A percentile compares a stretch with the other conserved stretches of the same genome.
These are phyloP conservation scores for Clepsis dumicolana DNA, from an alignment of 2,888 invertebrate genomes.

Conservation along the genomic window DNA sequence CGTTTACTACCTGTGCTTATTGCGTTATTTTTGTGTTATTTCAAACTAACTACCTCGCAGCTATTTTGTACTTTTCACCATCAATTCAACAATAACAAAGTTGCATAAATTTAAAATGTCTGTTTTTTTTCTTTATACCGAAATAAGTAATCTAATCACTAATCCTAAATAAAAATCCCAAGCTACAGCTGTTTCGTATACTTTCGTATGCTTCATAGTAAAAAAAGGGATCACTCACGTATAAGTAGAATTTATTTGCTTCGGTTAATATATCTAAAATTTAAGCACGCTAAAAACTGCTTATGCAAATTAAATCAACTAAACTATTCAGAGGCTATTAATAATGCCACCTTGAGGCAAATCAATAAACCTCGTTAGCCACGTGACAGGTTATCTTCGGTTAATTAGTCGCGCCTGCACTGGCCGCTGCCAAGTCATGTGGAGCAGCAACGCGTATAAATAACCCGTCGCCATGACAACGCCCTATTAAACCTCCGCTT, in stretches of 20 bases:
- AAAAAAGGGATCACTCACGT: too few species aligned
- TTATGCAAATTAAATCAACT: background rate
- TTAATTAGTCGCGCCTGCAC: slow-evolving; percentile 54
- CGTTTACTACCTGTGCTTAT: background rate
- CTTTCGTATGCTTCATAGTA: too few species aligned
- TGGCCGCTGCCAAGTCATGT: slow-evolving; percentile 32
- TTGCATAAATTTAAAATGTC: too few species aligned
- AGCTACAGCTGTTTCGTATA: too few species aligned
- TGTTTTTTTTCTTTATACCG: too few species aligned
- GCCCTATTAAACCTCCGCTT: slow-evolving; percentile 65
- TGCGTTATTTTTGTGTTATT: background rate
- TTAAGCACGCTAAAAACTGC: background rate
- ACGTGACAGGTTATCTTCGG: slow-evolving; percentile 57
- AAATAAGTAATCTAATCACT: too few species aligned
- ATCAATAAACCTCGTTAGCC: slow-evolving; percentile 59
- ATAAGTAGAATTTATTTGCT: too few species aligned
- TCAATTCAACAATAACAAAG: too few species aligned
- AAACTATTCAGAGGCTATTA: background rate
- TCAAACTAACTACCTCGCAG: too few species aligned
- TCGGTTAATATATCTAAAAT: background rate
- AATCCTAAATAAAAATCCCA: too few species aligned
- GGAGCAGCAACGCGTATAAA: slow-evolving; percentile 56
- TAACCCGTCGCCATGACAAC: slow-evolving; percentile 75
- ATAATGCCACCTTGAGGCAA: slow-evolving; percentile 43
- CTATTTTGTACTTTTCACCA: too few species aligned